Evolutionary conservation across 1,140 invertebrate genomes (phyloP), one percentile per base, ranked within the genome.

Genomic region (Caerostris darwini): DNA sequence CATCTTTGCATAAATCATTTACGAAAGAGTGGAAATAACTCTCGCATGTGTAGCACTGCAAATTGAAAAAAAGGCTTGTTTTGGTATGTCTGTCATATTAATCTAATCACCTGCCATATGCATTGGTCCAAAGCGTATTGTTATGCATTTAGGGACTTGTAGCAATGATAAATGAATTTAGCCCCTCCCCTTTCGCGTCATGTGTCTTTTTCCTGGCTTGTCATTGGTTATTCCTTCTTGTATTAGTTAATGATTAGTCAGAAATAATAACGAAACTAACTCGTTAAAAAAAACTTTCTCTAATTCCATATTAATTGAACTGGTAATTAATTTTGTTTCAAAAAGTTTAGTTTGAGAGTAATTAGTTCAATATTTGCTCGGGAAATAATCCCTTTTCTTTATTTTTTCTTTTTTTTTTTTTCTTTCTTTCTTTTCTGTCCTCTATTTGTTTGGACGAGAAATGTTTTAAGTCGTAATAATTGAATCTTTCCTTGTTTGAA

Each of bases 361-460:
- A 57, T 88, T 88, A 67, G 4, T 64, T 88, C 14, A 88, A 88
- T 88, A 88, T 88, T 88, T 88, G 19, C 59, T 12, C 58, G 50
- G 86, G 64, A 88, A 88, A 64, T 64, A 57, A 34, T 85, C 57
- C 53, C 3, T 7, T 14, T 5, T 7, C 54, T 85, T 50, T 82
- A 12, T 59, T 85, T 77, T 77, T 12, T 12, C 5, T 77, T 53
- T 2, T 10, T 77, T 77, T 77, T 53, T 34, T 34, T 34, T 34
- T 34, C 34, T 34, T 77, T 53, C 71, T 34, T 77, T 53, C 71
- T 34, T 34, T 34, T 34, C 34, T 34, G 34, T 34, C 34, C 34
- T 34, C 34, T 34, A 34, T 34, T 34, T 2, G 34, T 34, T 34
- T 34, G 34, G 3, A 8, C 10, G 50, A 77, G 71, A 77, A 77